Conservation (phyloP, 2,888 invertebrate genomes). For the Embidobia sp. region DNA sequence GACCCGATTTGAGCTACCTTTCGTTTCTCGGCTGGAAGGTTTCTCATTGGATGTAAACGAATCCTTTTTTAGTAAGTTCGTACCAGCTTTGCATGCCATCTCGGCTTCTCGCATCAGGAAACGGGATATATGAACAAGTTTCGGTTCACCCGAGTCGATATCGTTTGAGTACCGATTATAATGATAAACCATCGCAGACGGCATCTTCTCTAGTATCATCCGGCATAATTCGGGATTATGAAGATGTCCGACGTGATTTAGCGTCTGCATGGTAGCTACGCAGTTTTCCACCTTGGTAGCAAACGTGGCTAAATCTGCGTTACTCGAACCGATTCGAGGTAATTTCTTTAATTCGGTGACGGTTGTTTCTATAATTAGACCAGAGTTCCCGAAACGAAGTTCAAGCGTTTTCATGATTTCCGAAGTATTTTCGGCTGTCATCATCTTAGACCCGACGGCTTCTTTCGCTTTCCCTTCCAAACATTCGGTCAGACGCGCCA, state of each 20-base stretch:
- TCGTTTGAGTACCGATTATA: background rate
- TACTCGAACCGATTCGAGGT: background rate
- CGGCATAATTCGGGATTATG: conserved; percentile 4
- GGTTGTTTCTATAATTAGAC: background rate
- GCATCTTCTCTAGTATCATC: conserved; percentile 2
- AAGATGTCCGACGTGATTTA: background rate
- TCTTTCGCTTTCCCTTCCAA: conserved; percentile 32
- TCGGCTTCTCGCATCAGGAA: background rate
- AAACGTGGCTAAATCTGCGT: background rate
- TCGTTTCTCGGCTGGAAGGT: background rate
- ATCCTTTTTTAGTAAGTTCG: no score
- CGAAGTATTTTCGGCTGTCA: background rate
- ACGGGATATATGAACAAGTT: background rate
- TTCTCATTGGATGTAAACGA: no score
- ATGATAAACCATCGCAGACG: conserved; percentile 3
- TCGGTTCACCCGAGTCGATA: background rate
- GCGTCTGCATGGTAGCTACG: background rate
- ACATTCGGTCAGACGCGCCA: conserved; percentile 15
- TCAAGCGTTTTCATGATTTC: background rate
- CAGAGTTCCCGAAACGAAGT: background rate
- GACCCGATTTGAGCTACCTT: no score
- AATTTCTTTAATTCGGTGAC: background rate
- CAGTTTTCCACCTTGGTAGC: background rate
- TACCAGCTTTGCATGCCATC: background rate
- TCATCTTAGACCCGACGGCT: conserved; percentile 7